Evolutionary conservation across 2,888 invertebrate genomes (phyloP).

Genomic region (Oxycera nigricornis): DNA sequence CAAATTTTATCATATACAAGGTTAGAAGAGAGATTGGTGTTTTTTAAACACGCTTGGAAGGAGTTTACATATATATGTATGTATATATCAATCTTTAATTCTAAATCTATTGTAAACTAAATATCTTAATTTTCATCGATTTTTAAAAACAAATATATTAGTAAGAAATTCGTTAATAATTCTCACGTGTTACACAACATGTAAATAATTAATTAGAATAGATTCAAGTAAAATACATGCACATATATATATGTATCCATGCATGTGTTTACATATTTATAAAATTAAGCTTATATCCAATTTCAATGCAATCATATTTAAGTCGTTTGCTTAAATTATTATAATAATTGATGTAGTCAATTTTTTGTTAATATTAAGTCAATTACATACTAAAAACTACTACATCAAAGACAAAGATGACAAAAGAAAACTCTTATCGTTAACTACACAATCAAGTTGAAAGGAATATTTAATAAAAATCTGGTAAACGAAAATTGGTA

Average conservation of each 20-base stretch:
- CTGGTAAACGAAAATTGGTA: conserved; percentile 43
- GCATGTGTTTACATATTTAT: too few relatives aligned
- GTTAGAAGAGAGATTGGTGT: conserved; percentile 29
- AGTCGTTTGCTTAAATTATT: background rate
- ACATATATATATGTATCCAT: conserved; percentile 17
- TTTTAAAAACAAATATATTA: conserved; percentile 17
- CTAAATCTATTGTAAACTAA: background rate
- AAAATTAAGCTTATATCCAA: conserved; percentile 8
- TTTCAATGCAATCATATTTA: conserved; percentile 3
- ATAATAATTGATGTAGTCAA: background rate
- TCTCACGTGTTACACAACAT: conserved; percentile 5
- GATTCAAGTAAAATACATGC: background rate
- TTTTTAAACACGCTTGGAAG: conserved; percentile 39
- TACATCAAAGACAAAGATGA: too few relatives aligned
- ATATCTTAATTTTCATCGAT: background rate
- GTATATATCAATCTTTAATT: conserved; percentile 21
- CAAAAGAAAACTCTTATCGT: too few relatives aligned
- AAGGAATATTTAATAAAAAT: conserved; percentile 12
- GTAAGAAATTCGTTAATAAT: conserved; percentile 39
- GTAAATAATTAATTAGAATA: conserved; percentile 1
- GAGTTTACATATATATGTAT: too few relatives aligned
- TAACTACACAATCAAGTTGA: too few relatives aligned
- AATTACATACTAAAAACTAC: conserved; percentile 22
- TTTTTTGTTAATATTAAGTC: conserved; percentile 17
- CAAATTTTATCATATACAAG: conserved; percentile 6